Evolutionary conservation across 2,888 invertebrate species (phyloP), one percentile per base, ranked within the genome.

Genomic region (Tetanocera ferruginea): DNA sequence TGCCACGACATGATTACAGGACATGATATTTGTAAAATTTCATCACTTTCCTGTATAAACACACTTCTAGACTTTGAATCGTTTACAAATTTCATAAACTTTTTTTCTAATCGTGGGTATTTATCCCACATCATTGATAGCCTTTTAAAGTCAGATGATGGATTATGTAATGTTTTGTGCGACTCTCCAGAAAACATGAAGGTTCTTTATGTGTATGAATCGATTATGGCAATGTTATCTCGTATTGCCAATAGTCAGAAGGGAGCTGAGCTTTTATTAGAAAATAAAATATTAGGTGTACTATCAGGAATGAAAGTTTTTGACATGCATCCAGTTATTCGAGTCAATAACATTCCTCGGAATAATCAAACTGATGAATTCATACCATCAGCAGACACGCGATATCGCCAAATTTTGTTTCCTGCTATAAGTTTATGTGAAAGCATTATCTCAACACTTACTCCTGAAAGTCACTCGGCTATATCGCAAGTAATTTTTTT

Each of bases 1-100:
- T 96, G 97, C 83, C 93, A 95, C 75, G 97, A 98, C 89, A 95
- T 95, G 79, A 95, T 95, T 11, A 95, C 95, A 1, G 96, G 96
- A 0, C 96, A 97, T 86, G 96, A 97, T 83, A 94, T 98, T 14
- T 96, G 96, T 85, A 94, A 96, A 89, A 96, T 97, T 94, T 91
- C 97, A 75, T 95, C 97, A 0, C 91, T 98, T 82, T 93, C 96
- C 0, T 95, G 95, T 81, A 91, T 97, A 76, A 95, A 96, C 86
- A 93, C 95, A 62, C 90, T 97, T 64, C 91, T 97, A 0, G 94
- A 94, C 80, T 91, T 95, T 80, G 95, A 95, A 83, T 93, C 93
- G 3, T 91, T 93, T 62, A 93, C 94, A 0, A 91, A 91, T 57
- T 94, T 94, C 91, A 91, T 93, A 78, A 88, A 93, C 81, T 92